Evolutionary conservation across 2,888 invertebrate genomes (phyloP).

Genomic region (Podabrus alpinus): DNA sequence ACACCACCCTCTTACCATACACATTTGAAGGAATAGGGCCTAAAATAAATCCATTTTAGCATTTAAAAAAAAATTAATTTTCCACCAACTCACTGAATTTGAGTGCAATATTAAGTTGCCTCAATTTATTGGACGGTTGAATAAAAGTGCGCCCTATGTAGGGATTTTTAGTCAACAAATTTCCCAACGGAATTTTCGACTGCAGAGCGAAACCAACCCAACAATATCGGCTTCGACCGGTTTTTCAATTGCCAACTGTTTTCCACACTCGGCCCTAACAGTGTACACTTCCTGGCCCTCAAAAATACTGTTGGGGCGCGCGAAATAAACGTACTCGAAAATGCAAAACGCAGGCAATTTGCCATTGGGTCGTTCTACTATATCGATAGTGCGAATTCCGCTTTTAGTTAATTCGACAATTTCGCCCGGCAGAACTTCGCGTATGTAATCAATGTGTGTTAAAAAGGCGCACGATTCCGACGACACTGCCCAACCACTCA

Average conservation of each 20-base stretch:
- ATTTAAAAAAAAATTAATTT: neutral
- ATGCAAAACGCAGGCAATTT: constrained; percentile 93
- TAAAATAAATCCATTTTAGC: constrained; percentile 27
- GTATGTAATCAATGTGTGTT: constrained; percentile 84
- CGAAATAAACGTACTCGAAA: constrained; percentile 99
- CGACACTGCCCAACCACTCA: constrained; percentile 91
- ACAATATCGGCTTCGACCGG: constrained; percentile 93
- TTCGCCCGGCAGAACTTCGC: constrained; percentile 95
- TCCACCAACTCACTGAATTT: constrained; percentile 74
- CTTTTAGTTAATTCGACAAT: constrained; percentile 87
- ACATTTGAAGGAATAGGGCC: constrained; percentile 90
- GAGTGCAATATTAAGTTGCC: constrained; percentile 92
- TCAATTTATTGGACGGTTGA: constrained; percentile 87
- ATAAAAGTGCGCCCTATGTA: constrained; percentile 98
- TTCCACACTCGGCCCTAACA: constrained; percentile 90
- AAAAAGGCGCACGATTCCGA: constrained; percentile 97
- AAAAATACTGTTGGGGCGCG: constrained; percentile 91
- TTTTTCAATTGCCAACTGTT: constrained; percentile 87
- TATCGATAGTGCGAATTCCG: constrained; percentile 84
- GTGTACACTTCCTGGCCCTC: constrained; percentile 97
- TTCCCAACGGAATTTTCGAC: constrained; percentile 88
- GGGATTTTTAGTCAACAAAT: constrained; percentile 93
- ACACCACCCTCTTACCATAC: constrained; percentile 81
- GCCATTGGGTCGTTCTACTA: constrained; percentile 79
- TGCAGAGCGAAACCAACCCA: constrained; percentile 89